Percentiles rank a stretch among this genome's conserved stretches.
phyloP scores from a whole-genome alignment of 1,140 invertebrate genomes.

The Drosophila novamexicana region DNA sequence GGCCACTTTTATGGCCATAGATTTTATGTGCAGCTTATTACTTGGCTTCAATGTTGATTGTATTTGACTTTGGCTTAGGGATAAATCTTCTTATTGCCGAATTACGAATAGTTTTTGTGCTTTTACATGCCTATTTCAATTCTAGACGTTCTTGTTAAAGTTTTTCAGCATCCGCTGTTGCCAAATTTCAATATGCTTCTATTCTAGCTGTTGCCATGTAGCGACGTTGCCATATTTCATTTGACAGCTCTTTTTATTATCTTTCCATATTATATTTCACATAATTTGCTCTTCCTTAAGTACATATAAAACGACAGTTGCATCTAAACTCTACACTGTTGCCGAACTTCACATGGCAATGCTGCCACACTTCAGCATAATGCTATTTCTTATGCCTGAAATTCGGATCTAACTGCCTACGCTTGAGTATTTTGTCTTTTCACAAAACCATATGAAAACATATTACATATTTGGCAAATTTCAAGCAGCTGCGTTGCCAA shows the following conservation, averaged over 20 bases:
- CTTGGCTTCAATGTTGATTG: constrained; percentile 68
- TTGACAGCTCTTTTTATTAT: neutral
- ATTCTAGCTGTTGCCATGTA: constrained; percentile 11
- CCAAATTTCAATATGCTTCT: neutral
- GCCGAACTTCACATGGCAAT: constrained; percentile 7
- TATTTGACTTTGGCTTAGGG: constrained; percentile 49
- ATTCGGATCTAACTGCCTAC: too few species aligned
- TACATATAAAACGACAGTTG: too few species aligned
- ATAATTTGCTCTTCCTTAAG: neutral
- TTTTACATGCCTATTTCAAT: constrained; percentile 21
- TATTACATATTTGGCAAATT: too few species aligned
- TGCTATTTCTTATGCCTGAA: too few species aligned
- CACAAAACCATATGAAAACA: too few species aligned
- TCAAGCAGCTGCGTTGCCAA: neutral
- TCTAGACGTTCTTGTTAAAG: constrained; percentile 12
- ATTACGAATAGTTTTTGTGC: constrained; percentile 25
- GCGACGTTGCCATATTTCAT: neutral
- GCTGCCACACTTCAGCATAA: constrained; percentile 31
- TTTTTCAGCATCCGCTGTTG: constrained; percentile 9
- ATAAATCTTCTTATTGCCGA: constrained; percentile 17
- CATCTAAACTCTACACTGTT: neutral
- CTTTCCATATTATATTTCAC: neutral
- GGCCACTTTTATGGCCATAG: constrained; percentile 63
- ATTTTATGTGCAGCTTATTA: constrained; percentile 74
- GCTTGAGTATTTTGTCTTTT: too few species aligned